phyloP scores from a whole-genome alignment of 1,140 invertebrate genomes.

The Papilio helenus region DNA sequence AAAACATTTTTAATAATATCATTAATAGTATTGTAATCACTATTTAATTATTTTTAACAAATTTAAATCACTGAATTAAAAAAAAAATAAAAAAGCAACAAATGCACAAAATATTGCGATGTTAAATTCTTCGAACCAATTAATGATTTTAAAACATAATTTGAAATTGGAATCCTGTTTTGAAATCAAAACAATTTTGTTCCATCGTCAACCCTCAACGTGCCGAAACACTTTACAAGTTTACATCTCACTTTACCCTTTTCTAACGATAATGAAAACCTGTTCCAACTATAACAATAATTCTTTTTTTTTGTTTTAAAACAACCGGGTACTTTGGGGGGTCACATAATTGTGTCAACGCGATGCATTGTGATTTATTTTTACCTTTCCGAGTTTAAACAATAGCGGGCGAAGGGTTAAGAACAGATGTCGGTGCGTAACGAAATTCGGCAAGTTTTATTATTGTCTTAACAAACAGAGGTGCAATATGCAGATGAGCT shows the following conservation, averaged over 20 bases:
- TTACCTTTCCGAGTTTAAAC: slow-evolving; percentile 65
- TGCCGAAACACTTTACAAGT: slow-evolving; percentile 62
- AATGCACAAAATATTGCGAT: not conserved
- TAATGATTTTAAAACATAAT: not conserved
- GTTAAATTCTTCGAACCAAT: not conserved
- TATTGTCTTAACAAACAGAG: slow-evolving; percentile 72
- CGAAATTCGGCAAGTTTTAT: slow-evolving; percentile 46
- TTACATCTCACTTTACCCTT: slow-evolving; percentile 77
- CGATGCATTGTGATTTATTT: slow-evolving; percentile 56
- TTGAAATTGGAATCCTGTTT: slow-evolving; percentile 3
- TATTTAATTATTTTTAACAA: not conserved
- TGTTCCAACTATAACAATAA: slow-evolving; percentile 73
- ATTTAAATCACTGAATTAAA: too few species aligned
- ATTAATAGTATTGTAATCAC: not conserved
- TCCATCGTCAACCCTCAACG: slow-evolving; percentile 58
- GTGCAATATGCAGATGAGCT: slow-evolving; percentile 71
- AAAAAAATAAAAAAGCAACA: not conserved
- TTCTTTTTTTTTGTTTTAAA: slow-evolving; percentile 75
- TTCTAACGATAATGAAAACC: slow-evolving; percentile 78
- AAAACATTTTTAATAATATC: not conserved
- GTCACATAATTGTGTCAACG: slow-evolving; percentile 77
- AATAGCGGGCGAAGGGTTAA: slow-evolving; percentile 57
- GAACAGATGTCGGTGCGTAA: slow-evolving; percentile 62
- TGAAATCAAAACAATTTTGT: slow-evolving; percentile 29
- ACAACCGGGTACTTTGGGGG: slow-evolving; percentile 51